Evolutionary conservation across 2,113 vertebrate species (phyloP), one percentile per base, ranked within the genome.

Genomic region (Ia io): DNA sequence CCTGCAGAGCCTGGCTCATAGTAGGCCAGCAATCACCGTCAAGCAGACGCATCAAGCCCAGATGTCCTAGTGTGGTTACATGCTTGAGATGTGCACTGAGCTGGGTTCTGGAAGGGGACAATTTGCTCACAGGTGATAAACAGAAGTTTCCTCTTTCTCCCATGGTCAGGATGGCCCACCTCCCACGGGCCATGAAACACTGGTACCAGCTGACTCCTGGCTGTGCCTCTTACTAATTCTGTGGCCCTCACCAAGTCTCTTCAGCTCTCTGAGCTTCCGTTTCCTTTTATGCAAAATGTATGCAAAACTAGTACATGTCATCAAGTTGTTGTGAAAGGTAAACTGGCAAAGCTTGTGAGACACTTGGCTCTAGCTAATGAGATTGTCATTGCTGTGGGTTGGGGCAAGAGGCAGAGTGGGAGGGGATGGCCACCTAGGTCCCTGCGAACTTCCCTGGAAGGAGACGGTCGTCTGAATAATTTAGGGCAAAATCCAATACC

Each of bases 251-350:
- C 79, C 37, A 28, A 17, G 69, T 30, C 73, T 94, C 53, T 88
- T 47, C 1, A 16, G 53, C 87, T 84, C 90, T 92, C 80, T 3
- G 28, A 4, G 18, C 71, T 93, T 78, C 63, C 3, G 91, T 95
- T 97, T 96, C 95, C 94, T 80, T 96, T 94, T 90, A 97, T 94
- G 97, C 89, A 97, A 97, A 97, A 42, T 1, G 3, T 59, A 96
- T 95, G 95, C 96, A 97, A 95, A 97, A 70, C 88, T 0, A 73
- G 65, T 8, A 13, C n/a, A 59, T 30, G 22, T 83, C 89, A 84
- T 47, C 1, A 37, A 92, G 77, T 84, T 84, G 90, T 83, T 96
- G 96, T 70, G 96, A 94, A 97, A 97, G 90, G 73, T 82, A 92
- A 88, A 93, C 59, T 94, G 94, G 83, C 88, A 47, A 71, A 92